Conservation (phyloP, 2,888 invertebrate genomes). For the Tineola bisselliella region DNA sequence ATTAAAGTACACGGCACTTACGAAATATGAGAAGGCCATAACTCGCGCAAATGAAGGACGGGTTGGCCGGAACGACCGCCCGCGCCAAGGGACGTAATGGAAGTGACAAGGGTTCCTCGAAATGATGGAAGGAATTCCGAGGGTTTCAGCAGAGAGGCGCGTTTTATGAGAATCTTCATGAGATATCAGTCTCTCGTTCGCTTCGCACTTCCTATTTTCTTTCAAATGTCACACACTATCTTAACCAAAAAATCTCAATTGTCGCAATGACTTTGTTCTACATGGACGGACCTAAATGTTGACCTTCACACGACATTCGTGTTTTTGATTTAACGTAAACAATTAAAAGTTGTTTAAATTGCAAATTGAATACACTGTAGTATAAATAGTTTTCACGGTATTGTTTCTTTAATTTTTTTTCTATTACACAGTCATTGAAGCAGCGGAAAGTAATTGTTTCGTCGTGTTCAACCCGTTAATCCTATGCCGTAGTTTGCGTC, state of each 20-base stretch:
- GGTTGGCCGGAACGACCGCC: slow-evolving; percentile 41
- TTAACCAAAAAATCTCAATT: slow-evolving; percentile 8
- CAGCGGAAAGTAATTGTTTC: slow-evolving; percentile 39
- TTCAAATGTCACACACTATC: slow-evolving; percentile 7
- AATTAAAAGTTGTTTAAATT: neutral
- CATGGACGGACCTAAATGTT: neutral
- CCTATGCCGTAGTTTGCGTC: slow-evolving; percentile 41
- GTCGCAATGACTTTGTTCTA: neutral
- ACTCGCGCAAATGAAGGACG: slow-evolving; percentile 57
- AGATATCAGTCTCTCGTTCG: slow-evolving; percentile 42
- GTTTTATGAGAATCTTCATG: slow-evolving; percentile 43
- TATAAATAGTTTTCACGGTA: neutral
- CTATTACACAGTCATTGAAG: slow-evolving; percentile 16
- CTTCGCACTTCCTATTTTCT: slow-evolving; percentile 13
- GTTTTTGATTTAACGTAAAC: neutral
- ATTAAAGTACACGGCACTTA: slow-evolving; percentile 43
- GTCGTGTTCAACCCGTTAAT: slow-evolving; percentile 45
- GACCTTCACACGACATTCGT: neutral
- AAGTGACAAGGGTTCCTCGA: slow-evolving; percentile 61
- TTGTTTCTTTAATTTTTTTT: slow-evolving; percentile 12
- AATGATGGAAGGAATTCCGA: slow-evolving; percentile 58
- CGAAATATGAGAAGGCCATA: slow-evolving; percentile 55
- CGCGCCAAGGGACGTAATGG: slow-evolving; percentile 51
- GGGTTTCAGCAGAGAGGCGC: slow-evolving; percentile 40
- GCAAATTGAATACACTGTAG: neutral